Evolutionary conservation across 2,888 invertebrate genomes (phyloP), one percentile per base, ranked within the genome.

Genomic region (Athripsodes cinereus): DNA sequence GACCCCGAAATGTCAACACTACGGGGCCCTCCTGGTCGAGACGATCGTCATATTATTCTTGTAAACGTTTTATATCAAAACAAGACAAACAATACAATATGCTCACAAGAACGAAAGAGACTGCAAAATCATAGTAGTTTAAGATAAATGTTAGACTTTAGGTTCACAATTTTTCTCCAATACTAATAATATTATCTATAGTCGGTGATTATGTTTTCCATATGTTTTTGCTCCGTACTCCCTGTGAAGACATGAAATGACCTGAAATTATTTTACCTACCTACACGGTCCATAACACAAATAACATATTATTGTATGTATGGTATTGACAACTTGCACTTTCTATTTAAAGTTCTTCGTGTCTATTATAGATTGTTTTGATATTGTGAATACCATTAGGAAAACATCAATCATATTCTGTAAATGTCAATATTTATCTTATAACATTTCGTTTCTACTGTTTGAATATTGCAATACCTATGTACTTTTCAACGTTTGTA

Each of bases 1-100:
- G 62, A 62, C 60, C 62, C 49, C 54, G 49, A 58, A 62, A 62
- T 62, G 62, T 62, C 62, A 62, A 60, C 62, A 34, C 52, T 52
- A 53, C 49, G 56, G 56, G 56, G 55, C 40, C 51, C 21, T 20
- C 40, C 16, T 16, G 16, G 13, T 40, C 13, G 40, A 16, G 40
- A 13, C 13, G 13, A 40, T 8, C 40, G 11, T 31, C n/a, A n/a
- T n/a, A n/a, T 40, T 40, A 5, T 40, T 40, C 16, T 8, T 13
- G 40, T 40, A 16, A 8, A 8, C 13, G 16, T n/a, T 40, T 16
- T 40, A 40, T 13, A 31, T 11, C 6, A 31, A 13, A 40, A 40
- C 16, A 40, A 13, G 13, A 40, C 40, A 40, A 40, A 40, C 6
- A 40, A 40, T 40, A 13, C 13, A 13, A 40, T 40, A 40, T 40